These are phyloP conservation scores for Trachelus iudaicus DNA, from an alignment of 2,888 invertebrate genomes.

Conservation along the genomic window DNA sequence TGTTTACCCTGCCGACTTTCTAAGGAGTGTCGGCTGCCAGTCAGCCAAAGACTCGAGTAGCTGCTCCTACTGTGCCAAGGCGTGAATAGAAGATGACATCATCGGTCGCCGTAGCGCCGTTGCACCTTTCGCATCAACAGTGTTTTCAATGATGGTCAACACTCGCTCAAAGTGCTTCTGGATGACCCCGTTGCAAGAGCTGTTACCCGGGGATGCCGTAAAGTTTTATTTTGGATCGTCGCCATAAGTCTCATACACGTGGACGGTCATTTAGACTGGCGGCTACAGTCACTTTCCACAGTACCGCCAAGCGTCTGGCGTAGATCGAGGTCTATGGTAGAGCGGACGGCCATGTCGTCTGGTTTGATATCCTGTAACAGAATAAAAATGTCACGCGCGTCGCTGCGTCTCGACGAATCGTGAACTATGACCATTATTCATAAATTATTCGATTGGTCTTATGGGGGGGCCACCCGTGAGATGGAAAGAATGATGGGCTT, in stretches of 20 bases:
- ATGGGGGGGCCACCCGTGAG: neutral
- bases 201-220: neutral
- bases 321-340: neutral
- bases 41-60: neutral
- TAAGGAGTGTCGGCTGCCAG: constrained; percentile 50
- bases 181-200: constrained; percentile 35
- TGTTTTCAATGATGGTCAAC: neutral
- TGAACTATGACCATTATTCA: constrained; percentile 4
- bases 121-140: constrained; percentile 43
- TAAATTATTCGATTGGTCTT: neutral
- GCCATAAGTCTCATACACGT: neutral
- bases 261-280: neutral
- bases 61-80: constrained; percentile 30
- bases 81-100: constrained; percentile 56
- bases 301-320: neutral
- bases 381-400: neutral
- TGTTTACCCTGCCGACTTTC: constrained; percentile 50
- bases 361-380: neutral
- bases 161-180: constrained; percentile 20
- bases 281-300: neutral
- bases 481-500: neutral
- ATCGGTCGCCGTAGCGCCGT: constrained; percentile 40
- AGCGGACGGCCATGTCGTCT: too few relatives aligned
- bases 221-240: neutral
- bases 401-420: neutral